phyloP scores from a whole-genome alignment of 2,113 vertebrate genomes.

The Piaya cayana region DNA sequence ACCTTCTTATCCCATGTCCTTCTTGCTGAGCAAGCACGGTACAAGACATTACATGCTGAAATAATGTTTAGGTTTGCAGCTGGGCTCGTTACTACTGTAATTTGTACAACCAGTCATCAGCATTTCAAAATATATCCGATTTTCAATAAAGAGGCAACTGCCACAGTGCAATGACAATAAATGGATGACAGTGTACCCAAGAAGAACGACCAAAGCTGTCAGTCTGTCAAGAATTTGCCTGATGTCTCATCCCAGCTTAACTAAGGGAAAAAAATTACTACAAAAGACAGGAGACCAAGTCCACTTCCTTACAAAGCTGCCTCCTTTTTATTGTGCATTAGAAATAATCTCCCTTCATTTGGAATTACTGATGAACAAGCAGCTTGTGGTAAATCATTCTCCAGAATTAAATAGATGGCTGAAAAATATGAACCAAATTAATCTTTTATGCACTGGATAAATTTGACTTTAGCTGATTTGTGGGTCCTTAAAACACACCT shows the following conservation, averaged over 20 bases:
- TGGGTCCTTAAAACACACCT: not conserved
- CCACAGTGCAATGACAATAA: not conserved
- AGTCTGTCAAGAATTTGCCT: not conserved
- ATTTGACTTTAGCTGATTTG: not conserved
- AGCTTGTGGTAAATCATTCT: not conserved
- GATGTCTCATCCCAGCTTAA: constrained; percentile 23
- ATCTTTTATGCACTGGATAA: not conserved
- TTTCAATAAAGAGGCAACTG: constrained; percentile 22
- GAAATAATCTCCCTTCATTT: not conserved
- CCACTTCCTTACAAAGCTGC: not conserved
- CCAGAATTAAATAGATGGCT: not conserved
- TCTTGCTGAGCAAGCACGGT: not conserved
- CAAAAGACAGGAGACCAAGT: not conserved
- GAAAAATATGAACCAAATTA: not conserved
- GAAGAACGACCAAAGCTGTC: not conserved
- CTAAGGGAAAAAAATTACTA: not conserved
- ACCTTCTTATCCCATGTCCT: not conserved
- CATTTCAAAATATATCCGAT: not conserved
- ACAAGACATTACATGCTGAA: constrained; percentile 10
- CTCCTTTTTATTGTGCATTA: not conserved
- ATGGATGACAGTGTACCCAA: not conserved
- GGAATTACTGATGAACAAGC: not conserved
- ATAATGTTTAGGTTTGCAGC: constrained; percentile 26
- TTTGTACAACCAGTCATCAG: constrained; percentile 2
- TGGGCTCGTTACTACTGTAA: not conserved